Evolutionary conservation across 2,888 invertebrate species (phyloP), one percentile per base, ranked within the genome.

Genomic region (Pyrochroa serraticornis): DNA sequence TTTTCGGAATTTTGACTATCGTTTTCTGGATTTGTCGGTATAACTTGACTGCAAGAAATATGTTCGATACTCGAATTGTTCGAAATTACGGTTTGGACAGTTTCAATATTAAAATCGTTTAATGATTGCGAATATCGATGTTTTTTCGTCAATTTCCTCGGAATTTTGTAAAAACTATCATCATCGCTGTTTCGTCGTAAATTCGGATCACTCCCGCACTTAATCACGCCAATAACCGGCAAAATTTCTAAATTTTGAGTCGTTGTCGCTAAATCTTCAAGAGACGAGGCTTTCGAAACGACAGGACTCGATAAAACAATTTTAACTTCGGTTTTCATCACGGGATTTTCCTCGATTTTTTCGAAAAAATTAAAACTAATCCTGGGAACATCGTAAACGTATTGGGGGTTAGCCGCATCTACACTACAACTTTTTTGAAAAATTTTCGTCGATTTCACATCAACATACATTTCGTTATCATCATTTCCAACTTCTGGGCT

Each of bases 351-450:
- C 5, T n/a, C 34, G 7, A 44, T 7, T 43, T 66, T 68, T 22
- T 77, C 78, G 58, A 77, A 76, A 68, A 79, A 79, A 44, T 76
- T 76, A 58, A 80, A 80, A 58, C 77, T 77, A 36, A 80, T 80
- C 55, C 72, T 77, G 5, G 80, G 80, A 10, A 80, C 78, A 48
- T 79, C 79, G 54, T 77, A 77, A 48, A 76, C 75, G 47, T 69
- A 76, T 48, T 71, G 62, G 39, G 31, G 59, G 22, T 65, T 65
- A 14, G 30, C 10, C 9, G 50, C 47, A 9, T 41, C 49, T n/a
- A 61, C 7, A 7, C 35, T 38, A 58, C 8, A 49, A 14, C 58
- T 57, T 46, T 48, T 59, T 63, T 66, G 63, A 13, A 70, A 62
- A 53, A 70, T 68, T 41, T 62, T 66, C 1, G 52, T 62, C 37